Percentiles rank a stretch among this genome's conserved stretches.
These are phyloP conservation scores for Drosophila elegans DNA, from an alignment of 1,140 invertebrate species.

Conservation along the genomic window DNA sequence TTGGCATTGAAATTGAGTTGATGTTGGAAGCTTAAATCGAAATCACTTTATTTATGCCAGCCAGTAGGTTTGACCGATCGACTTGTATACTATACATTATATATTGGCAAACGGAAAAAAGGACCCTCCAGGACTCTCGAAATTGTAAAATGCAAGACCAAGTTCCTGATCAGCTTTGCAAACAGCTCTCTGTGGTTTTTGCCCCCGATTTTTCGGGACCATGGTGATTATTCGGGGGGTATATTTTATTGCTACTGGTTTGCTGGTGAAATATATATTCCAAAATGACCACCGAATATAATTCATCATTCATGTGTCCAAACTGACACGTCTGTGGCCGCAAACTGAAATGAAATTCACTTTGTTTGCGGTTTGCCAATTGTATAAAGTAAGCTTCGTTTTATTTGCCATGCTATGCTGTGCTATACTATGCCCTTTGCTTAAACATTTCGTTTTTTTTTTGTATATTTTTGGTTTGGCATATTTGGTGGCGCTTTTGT, in stretches of 20 bases:
- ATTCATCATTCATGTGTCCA: slow-evolving; percentile 82
- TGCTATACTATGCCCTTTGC: slow-evolving; percentile 29
- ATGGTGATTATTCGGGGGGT: slow-evolving; percentile 14
- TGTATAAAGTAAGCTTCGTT: slow-evolving; percentile 54
- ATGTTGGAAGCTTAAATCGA: slow-evolving; percentile 35
- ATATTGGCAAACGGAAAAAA: neutral
- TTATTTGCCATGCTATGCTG: slow-evolving; percentile 24
- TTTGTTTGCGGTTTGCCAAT: slow-evolving; percentile 73
- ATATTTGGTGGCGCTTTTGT: slow-evolving; percentile 10
- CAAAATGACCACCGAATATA: slow-evolving; percentile 62
- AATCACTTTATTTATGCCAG: slow-evolving; percentile 39
- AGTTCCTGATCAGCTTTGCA: slow-evolving; percentile 3
- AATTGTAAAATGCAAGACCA: neutral
- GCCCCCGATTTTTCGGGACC: neutral
- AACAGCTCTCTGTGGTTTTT: neutral
- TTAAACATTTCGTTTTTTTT: slow-evolving; percentile 15
- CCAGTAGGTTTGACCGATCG: slow-evolving; percentile 13
- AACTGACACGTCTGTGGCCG: slow-evolving; percentile 80
- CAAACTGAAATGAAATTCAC: slow-evolving; percentile 79
- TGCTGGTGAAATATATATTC: slow-evolving; percentile 26
- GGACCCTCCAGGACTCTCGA: neutral
- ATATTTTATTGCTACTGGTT: slow-evolving; percentile 19
- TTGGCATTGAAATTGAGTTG: slow-evolving; percentile 73
- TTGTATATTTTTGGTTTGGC: slow-evolving; percentile 3
- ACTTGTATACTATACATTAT: neutral